Evolutionary conservation across 1,140 invertebrate species (phyloP), one percentile per base, ranked within the genome.

Genomic region (Formica exsecta): DNA sequence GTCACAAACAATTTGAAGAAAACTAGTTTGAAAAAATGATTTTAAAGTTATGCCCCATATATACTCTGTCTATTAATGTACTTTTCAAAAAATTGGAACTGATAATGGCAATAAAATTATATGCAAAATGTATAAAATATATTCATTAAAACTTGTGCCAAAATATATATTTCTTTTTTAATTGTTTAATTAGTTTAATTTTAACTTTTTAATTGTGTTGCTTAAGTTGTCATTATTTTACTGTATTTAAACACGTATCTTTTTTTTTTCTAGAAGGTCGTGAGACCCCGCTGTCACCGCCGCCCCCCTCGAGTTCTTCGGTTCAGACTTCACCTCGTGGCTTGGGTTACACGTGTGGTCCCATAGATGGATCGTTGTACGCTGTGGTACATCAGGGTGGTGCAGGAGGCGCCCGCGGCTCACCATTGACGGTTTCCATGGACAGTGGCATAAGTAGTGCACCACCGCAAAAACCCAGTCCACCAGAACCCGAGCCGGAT

Each of bases 361-460:
- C 98, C 36, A 95, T 98, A 88, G 98, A 98, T 96, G 98, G 98
- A 86, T 98, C 98, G 93, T 96, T 98, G 87, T 98, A 98, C 96
- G 98, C 98, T 11, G 97, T 98, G 85, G 96, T 97, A 70, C 97
- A 97, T 93, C 95, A 95, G 85, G 95, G 94, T 86, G 93, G 95
- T 85, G 94, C 94, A 85, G 95, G 93, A 88, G 95, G 95, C 89
- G 95, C 95, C 70, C 96, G 96, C 59, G 96, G 96, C 84, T 96
- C 96, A 81, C 97, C 97, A 87, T 96, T 98, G 94, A 97, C 97
- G 88, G 97, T 97, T 91, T 98, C 97, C 91, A 98, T 98, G 97
- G 97, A 98, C 95, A 97, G 97, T 85, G 97, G 97, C 86, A 98
- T 98, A 88, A 97, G 97, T 90, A 97, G 97, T 77, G 92, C 95